These are phyloP conservation scores for Enteromius viviparus DNA, from an alignment of 2,797 vertebrate genomes.

Conservation along the genomic window DNA sequence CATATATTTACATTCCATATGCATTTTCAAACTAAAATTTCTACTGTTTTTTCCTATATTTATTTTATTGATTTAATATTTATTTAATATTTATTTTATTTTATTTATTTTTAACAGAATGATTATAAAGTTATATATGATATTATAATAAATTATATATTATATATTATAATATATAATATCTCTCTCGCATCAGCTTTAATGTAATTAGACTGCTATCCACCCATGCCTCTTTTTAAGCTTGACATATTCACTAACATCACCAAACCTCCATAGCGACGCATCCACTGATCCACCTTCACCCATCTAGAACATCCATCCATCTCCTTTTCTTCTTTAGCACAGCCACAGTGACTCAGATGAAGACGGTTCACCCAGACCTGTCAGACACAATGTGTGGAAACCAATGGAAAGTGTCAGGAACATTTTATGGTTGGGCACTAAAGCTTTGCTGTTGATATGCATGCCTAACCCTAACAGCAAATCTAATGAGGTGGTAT, in stretches of 20 bases:
- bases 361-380: neutral
- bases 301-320: neutral
- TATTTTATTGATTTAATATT: too few species aligned
- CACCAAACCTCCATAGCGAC: neutral
- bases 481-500: conserved; percentile 11
- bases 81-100: too few species aligned
- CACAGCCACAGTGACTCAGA: neutral
- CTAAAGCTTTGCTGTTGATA: conserved; percentile 10
- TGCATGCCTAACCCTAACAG: neutral
- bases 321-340: neutral
- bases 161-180: neutral
- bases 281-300: neutral
- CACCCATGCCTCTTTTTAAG: neutral
- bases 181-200: neutral
- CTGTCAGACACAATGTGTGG: conserved; percentile 9
- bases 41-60: too few species aligned
- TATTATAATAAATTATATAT: too few species aligned
- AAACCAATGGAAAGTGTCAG: conserved; percentile 17
- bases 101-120: neutral
- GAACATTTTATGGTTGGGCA: neutral
- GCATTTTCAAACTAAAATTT: neutral
- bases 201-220: neutral
- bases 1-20: neutral
- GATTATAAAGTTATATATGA: neutral
- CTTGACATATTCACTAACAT: neutral